Evolutionary conservation across 1,140 invertebrate genomes (phyloP).

Genomic region (Helicorthomorpha holstii): DNA sequence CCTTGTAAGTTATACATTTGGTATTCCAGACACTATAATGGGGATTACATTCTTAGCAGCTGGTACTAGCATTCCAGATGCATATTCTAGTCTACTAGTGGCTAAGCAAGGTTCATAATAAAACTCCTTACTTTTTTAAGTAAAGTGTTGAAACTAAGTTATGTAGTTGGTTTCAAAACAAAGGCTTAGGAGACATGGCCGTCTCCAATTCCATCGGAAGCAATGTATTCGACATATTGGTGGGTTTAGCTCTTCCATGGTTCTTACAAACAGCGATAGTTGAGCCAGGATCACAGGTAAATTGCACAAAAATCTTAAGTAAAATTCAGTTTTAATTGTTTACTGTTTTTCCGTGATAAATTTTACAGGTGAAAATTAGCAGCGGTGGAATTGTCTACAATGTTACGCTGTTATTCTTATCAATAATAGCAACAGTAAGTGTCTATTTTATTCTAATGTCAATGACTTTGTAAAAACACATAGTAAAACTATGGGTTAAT

Average conservation of each 20-base stretch:
- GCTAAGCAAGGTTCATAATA: slow-evolving; percentile 60
- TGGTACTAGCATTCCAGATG: slow-evolving; percentile 88
- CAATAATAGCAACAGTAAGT: slow-evolving; percentile 26
- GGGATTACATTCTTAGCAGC: slow-evolving; percentile 88
- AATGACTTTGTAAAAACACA: slow-evolving; percentile 4
- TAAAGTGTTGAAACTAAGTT: neutral
- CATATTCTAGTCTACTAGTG: slow-evolving; percentile 74
- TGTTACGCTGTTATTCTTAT: slow-evolving; percentile 27
- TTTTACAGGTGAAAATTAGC: slow-evolving; percentile 25
- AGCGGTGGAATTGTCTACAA: slow-evolving; percentile 28
- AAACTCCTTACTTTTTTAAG: neutral
- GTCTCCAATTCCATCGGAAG: slow-evolving; percentile 37
- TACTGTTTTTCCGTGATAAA: neutral
- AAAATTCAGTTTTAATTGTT: neutral
- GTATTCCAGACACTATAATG: slow-evolving; percentile 92
- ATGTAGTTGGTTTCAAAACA: neutral
- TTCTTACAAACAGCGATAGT: slow-evolving; percentile 25
- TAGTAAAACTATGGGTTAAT: neutral
- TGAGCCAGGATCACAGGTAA: slow-evolving; percentile 20
- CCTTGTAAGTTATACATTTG: slow-evolving; percentile 52
- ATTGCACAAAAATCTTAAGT: slow-evolving; percentile 13
- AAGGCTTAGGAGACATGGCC: slow-evolving; percentile 39
- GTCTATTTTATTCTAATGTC: slow-evolving; percentile 8
- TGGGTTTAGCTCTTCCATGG: slow-evolving; percentile 35
- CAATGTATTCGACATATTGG: slow-evolving; percentile 38